Evolutionary conservation across 2,113 vertebrate genomes (phyloP), one percentile per base, ranked within the genome.

Genomic region (Protomyctophum bolini): DNA sequence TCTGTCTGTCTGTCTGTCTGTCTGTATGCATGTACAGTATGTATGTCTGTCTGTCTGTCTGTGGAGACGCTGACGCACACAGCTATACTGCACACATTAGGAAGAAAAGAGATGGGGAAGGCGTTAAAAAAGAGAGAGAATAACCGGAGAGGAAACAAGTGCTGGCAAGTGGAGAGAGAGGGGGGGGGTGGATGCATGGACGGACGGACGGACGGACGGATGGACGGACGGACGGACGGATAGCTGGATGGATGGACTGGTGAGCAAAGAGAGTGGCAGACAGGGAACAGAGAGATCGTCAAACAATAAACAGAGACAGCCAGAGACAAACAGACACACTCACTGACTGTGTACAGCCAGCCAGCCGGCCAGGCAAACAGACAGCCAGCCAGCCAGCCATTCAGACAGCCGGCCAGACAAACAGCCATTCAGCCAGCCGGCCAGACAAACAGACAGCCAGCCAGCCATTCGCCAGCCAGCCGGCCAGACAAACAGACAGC

Each of bases 11-110:
- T 21, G 21, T 21, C 1, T 21, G 21, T 21, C 1, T 21, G 21
- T 21, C 21, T 21, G 21, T n/a, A n/a, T n/a, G n/a, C n/a, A n/a
- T n/a, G n/a, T n/a, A n/a, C n/a, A n/a, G n/a, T n/a, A n/a, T n/a
- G n/a, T n/a, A n/a, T n/a, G n/a, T 21, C 21, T 21, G 21, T 85
- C 70, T 68, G 46, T 85, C 79, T 72, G 80, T 6, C 21, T 1
- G 7, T 72, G 75, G 9, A 80, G 73, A 66, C 9, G 72, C 1
- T 79, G 73, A 66, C 9, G 72, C 1, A 68, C 45, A 67, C 60
- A 78, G 70, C 77, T 33, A 28, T 33, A 28, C 47, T 51, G 33
- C 33, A 41, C 2, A 41, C 33, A 41, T 41, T 41, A 41, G 33
- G 33, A 6, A 41, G 33, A 41, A 41, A 41, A 41, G 33, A 41